A percentile compares a stretch with the other conserved stretches of the same genome.
Conservation (phyloP, 1,140 invertebrate species). For the Drosophila sulfurigaster region DNA sequence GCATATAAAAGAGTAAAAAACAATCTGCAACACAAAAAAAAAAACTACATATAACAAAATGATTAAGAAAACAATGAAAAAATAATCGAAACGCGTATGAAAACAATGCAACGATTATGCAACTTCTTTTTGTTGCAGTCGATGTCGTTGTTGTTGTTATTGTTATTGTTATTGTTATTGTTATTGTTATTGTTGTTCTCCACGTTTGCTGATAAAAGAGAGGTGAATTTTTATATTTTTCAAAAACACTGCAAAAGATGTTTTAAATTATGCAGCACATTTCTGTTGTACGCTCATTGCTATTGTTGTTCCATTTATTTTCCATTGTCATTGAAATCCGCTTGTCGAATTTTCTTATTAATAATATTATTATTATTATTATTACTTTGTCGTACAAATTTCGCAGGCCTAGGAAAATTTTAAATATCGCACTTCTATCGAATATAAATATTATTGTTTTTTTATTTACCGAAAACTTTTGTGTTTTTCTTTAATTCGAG, state of each 20-base stretch:
- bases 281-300: not conserved
- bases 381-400: not conserved
- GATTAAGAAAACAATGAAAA: conserved; percentile 31
- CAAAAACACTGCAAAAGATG: conserved; percentile 8
- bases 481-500: too few species aligned
- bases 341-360: conserved; percentile 15
- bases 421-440: too few species aligned
- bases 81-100: conserved; percentile 37
- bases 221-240: not conserved
- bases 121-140: conserved; percentile 36
- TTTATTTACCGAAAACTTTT: too few species aligned
- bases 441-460: too few species aligned
- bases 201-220: not conserved
- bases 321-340: not conserved
- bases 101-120: conserved; percentile 64
- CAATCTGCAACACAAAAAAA: not conserved
- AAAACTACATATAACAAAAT: conserved; percentile 11
- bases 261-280: conserved; percentile 8
- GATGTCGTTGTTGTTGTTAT: not conserved
- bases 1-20: conserved; percentile 29
- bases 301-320: not conserved
- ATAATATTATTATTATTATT: not conserved
- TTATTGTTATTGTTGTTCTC: conserved; percentile 36
- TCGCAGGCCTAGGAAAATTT: not conserved
- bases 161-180: conserved; percentile 11